Evolutionary conservation across 2,888 invertebrate genomes (phyloP), one percentile per base, ranked within the genome.

Genomic region (Acronicta psi): DNA sequence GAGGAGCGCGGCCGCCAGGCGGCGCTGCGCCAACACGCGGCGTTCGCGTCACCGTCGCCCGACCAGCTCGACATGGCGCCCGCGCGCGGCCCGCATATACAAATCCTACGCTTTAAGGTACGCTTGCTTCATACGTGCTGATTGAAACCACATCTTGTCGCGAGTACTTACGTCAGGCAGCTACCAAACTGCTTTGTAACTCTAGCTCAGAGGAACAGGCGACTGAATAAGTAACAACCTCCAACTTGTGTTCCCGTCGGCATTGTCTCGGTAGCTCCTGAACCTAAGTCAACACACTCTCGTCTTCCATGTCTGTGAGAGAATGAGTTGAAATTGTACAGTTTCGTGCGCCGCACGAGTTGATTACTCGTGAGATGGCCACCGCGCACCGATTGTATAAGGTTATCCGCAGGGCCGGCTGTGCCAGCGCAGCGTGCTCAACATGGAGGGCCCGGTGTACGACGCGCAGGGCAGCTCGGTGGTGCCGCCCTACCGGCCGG

Each of bases 11-110:
- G 0, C 16, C 11, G 16, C 14, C 13, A 1, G 16, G 16, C n/a
- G 9, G 14, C 2, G 34, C 29, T 13, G 25, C 50, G 56, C 6
- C 11, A 8, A 16, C n/a, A 23, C 36, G 10, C 13, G 40, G 4
- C 14, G 36, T 11, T 46, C 17, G 11, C 34, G 45, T 49, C 55
- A 62, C 38, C 82, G 69, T 6, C 56, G 31, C 47, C 76, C 1
- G 69, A 75, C 9, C 59, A 80, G 63, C 71, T 90, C 16, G 90
- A 91, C 76, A 86, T 90, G 90, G 80, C 87, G 11, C 84, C 87
- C 0, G 91, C 89, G 0, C 74, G 62, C 11, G 90, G 90, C 1
- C 79, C 73, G 0, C 60, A 71, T 16, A 42, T 90, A 1, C 71
- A 83, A 37, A 16, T 53, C 4, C 57, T 84, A 54, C 73, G 89